These are phyloP conservation scores for Bos indicus DNA, from an alignment of 2,113 vertebrate species.

Conservation along the genomic window DNA sequence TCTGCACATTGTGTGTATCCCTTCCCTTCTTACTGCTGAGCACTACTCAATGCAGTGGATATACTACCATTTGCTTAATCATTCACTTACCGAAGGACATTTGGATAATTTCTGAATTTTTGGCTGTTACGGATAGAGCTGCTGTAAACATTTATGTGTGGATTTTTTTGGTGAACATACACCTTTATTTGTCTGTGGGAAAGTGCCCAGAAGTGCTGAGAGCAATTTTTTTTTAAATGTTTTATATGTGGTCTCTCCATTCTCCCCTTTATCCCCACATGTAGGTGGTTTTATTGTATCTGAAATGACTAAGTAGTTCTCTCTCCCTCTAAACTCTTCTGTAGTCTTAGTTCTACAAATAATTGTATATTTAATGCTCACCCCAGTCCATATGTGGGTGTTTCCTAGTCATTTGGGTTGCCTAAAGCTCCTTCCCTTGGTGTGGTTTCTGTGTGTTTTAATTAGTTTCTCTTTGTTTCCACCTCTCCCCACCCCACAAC, in stretches of 20 bases:
- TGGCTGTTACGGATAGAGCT: neutral
- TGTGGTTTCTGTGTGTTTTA: neutral
- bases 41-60: no score
- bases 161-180: neutral
- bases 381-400: no score
- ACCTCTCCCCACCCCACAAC: neutral
- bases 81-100: neutral
- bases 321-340: neutral
- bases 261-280: neutral
- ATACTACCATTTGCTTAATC: neutral
- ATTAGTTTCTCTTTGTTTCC: neutral
- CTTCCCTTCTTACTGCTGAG: neutral
- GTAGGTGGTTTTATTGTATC: neutral
- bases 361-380: neutral
- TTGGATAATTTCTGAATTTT: neutral
- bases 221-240: neutral
- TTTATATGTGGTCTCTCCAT: neutral
- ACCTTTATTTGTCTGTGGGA: neutral
- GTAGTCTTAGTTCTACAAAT: neutral
- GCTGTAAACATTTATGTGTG: neutral
- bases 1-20: neutral
- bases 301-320: neutral
- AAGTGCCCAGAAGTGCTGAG: neutral
- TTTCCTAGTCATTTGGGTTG: neutral
- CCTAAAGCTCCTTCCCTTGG: neutral